Evolutionary conservation across 2,113 vertebrate genomes (phyloP).

Genomic region (Scomber scombrus): DNA sequence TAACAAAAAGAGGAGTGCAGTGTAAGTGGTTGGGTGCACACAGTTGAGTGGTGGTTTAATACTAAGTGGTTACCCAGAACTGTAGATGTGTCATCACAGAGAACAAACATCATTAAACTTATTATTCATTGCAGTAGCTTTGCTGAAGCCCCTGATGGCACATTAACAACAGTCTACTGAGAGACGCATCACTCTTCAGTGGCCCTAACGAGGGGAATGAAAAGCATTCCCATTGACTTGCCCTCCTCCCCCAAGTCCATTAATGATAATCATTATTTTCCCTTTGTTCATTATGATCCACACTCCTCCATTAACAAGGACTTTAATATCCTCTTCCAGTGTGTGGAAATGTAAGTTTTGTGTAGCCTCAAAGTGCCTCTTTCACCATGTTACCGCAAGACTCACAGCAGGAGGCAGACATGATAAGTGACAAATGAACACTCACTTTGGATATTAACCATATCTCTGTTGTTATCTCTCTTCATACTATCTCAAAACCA

Average conservation of each 20-base stretch:
- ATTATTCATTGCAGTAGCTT: conserved; percentile 74
- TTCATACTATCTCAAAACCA: conserved; percentile 34
- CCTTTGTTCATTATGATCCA: conserved; percentile 74
- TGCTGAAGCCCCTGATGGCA: conserved; percentile 69
- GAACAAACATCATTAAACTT: conserved; percentile 77
- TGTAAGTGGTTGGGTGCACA: conserved; percentile 42
- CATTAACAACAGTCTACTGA: conserved; percentile 74
- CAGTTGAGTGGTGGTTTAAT: conserved; percentile 61
- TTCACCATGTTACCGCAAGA: conserved; percentile 31
- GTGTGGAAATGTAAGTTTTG: conserved; percentile 27
- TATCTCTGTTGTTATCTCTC: conserved; percentile 57
- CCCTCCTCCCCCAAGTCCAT: conserved; percentile 69
- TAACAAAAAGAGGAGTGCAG: conserved; percentile 43
- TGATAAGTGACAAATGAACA: conserved; percentile 57
- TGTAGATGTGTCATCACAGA: conserved; percentile 69
- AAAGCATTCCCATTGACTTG: conserved; percentile 63
- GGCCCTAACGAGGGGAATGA: conserved; percentile 67
- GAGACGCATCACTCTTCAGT: conserved; percentile 72
- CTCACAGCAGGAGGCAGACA: conserved; percentile 53
- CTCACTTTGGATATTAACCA: conserved; percentile 40
- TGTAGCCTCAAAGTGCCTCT: conserved; percentile 41
- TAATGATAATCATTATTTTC: conserved; percentile 79
- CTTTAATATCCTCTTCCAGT: conserved; percentile 54
- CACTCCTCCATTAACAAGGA: conserved; percentile 67
- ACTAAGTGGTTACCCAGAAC: conserved; percentile 60